Conservation (phyloP, 1,140 invertebrate species). For the Eumaeus atala region DNA sequence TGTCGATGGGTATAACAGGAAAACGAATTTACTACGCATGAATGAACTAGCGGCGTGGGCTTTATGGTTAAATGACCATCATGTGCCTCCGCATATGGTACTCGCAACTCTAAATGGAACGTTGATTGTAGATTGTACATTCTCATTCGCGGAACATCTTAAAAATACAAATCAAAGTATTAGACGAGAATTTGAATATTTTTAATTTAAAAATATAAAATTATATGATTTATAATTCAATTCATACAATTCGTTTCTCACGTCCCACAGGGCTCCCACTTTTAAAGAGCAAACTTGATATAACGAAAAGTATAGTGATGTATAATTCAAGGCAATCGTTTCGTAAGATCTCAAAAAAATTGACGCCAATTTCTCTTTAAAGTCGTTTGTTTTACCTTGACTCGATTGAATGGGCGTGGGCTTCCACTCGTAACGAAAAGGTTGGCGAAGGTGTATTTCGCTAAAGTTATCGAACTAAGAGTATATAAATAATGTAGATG, state of each 20-base stretch:
- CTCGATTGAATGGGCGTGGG: slow-evolving; percentile 20
- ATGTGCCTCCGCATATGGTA: slow-evolving; percentile 8
- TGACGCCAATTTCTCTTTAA: slow-evolving; percentile 9
- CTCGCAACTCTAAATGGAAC: neutral
- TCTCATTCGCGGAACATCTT: slow-evolving; percentile 3
- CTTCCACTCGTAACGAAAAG: neutral
- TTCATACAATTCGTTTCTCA: neutral
- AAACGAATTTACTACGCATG: slow-evolving; percentile 13
- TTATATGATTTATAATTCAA: neutral
- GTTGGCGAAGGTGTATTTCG: slow-evolving; percentile 1
- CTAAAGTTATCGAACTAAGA: slow-evolving; percentile 1
- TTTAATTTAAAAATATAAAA: neutral
- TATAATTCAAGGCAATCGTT: slow-evolving; percentile 3
- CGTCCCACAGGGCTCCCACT: neutral
- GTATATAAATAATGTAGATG: slow-evolving; percentile 1
- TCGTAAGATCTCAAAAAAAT: slow-evolving; percentile 3
- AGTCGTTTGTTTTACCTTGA: slow-evolving; percentile 19
- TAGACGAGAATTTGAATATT: neutral
- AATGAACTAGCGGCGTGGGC: slow-evolving; percentile 15
- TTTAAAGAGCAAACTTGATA: neutral
- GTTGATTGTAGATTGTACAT: neutral
- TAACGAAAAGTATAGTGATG: neutral
- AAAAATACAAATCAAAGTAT: neutral
- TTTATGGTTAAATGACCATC: slow-evolving; percentile 18
- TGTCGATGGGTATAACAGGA: neutral